Evolutionary conservation across 2,888 invertebrate genomes (phyloP).

Genomic region (Busseola fusca): DNA sequence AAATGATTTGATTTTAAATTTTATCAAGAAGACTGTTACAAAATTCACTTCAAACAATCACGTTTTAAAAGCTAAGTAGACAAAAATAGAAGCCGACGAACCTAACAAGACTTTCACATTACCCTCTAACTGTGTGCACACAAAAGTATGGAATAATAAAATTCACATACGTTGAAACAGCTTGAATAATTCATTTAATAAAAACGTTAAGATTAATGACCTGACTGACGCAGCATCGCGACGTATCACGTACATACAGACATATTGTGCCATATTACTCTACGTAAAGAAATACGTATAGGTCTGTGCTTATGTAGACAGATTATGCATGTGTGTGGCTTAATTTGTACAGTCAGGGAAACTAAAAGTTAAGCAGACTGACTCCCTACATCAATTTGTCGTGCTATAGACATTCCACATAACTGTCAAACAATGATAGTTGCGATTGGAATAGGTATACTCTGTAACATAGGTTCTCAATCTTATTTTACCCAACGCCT

Average conservation of each 20-base stretch:
- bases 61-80: neutral
- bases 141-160: conserved; percentile 58
- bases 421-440: neutral
- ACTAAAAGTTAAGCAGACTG: neutral
- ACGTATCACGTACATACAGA: conserved; percentile 52
- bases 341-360: neutral
- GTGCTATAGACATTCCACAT: too few relatives aligned
- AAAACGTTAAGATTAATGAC: conserved; percentile 68
- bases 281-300: conserved; percentile 3
- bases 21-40: neutral
- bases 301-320: neutral
- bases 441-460: neutral
- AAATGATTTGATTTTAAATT: too few relatives aligned
- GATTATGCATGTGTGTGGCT: conserved; percentile 4
- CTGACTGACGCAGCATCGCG: conserved; percentile 62
- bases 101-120: conserved; percentile 58
- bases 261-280: conserved; percentile 23
- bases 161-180: conserved; percentile 60
- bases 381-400: too few relatives aligned
- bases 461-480: neutral
- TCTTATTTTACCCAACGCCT: neutral
- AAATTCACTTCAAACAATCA: neutral
- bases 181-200: conserved; percentile 72
- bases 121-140: conserved; percentile 58
- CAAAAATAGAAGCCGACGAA: conserved; percentile 26